A percentile compares a stretch with the other conserved stretches of the same genome.
Evolutionary conservation across 1,140 invertebrate genomes (phyloP).

Genomic region (Camponotus floridanus): DNA sequence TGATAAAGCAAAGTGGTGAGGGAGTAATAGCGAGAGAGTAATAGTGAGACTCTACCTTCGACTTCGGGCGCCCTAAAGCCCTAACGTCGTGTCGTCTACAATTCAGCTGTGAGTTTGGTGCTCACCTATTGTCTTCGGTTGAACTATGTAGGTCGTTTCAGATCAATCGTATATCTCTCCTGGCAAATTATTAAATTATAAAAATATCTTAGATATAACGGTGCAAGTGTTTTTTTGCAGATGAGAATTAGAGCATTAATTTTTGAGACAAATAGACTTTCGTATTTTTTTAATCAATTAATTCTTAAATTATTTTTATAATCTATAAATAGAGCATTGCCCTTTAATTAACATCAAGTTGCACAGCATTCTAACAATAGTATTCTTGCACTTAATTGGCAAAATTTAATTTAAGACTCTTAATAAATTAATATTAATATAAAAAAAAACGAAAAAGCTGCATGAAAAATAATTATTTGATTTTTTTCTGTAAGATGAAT

Average conservation of each 20-base stretch:
- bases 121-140: constrained; percentile 31
- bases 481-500: neutral
- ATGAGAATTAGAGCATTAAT: neutral
- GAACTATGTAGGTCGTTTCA: constrained; percentile 20
- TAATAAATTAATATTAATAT: neutral
- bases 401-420: neutral
- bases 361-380: neutral
- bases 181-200: constrained; percentile 12
- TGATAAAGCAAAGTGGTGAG: constrained; percentile 63
- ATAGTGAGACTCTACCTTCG: constrained; percentile 48
- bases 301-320: neutral
- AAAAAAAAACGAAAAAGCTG: neutral
- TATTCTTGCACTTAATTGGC: neutral
- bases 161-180: constrained; percentile 37
- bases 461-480: neutral
- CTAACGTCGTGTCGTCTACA: constrained; percentile 20
- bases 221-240: neutral
- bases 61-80: constrained; percentile 56
- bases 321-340: neutral
- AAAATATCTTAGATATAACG: constrained; percentile 5
- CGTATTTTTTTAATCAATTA: neutral
- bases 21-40: constrained; percentile 60
- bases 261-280: neutral
- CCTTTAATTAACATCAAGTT: neutral
- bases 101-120: constrained; percentile 19